These are phyloP conservation scores for Buceros bicornis DNA, from an alignment of 2,797 vertebrate species.

Conservation along the genomic window DNA sequence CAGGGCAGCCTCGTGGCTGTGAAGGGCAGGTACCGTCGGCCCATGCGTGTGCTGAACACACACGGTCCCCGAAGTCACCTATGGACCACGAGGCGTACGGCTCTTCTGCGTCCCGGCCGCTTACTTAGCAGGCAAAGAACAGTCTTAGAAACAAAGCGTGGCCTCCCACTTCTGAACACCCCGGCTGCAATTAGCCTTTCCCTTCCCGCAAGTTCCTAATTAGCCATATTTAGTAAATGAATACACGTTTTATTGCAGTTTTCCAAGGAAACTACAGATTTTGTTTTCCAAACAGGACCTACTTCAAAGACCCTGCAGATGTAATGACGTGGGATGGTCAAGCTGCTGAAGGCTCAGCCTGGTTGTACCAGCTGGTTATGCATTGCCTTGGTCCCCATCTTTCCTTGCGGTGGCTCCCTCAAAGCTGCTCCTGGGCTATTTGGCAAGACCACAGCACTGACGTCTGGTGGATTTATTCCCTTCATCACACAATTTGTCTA, in stretches of 20 bases:
- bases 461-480: not conserved
- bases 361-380: not conserved
- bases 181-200: not conserved
- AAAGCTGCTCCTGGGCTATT: not conserved
- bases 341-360: not conserved
- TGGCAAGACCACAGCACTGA: not conserved
- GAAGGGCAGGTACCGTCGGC: not conserved
- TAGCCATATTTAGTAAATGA: not conserved
- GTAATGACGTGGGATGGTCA: not conserved
- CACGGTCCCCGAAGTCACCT: not conserved
- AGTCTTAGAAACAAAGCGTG: not conserved
- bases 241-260: not conserved
- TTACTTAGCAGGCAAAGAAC: not conserved
- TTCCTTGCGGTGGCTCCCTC: not conserved
- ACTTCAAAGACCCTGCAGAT: not conserved
- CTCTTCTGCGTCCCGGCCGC: not conserved
- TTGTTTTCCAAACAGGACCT: not conserved
- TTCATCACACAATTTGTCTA: not conserved
- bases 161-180: not conserved
- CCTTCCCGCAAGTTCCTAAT: not conserved
- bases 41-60: accelerated
- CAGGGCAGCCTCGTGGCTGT: accelerated
- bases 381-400: not conserved
- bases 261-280: not conserved
- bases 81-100: not conserved